Conservation (phyloP, 2,888 invertebrate species). For the Drosophila rellima region DNA sequence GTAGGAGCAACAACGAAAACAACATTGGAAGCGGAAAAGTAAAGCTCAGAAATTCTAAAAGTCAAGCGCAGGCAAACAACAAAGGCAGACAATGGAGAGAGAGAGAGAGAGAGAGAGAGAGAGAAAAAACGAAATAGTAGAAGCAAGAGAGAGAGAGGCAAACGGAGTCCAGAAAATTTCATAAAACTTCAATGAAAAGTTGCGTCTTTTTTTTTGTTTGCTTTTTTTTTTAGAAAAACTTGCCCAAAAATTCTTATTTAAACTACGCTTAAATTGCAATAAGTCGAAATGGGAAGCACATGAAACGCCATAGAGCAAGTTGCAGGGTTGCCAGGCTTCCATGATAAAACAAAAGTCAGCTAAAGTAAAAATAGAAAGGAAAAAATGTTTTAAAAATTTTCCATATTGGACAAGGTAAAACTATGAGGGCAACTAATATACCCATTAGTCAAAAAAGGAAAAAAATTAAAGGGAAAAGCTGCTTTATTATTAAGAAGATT, state of each 20-base stretch:
- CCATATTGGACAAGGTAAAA: conserved; percentile 37
- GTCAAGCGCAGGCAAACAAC: conserved; percentile 49
- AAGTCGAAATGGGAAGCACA: conserved; percentile 42
- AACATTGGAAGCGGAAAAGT: conserved; percentile 40
- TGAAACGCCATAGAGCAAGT: conserved; percentile 12
- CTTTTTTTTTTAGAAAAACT: conserved; percentile 40
- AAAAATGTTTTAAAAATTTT: conserved; percentile 36
- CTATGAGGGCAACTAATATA: background rate
- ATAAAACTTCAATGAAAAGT: conserved; percentile 72
- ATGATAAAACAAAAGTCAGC: conserved; percentile 64
- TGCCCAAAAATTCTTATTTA: conserved; percentile 71
- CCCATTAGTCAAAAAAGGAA: background rate
- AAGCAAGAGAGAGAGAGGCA: background rate
- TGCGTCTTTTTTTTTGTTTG: conserved; percentile 27
- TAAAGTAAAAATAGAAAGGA: conserved; percentile 38
- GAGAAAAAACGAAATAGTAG: background rate
- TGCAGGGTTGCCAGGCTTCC: conserved; percentile 40
- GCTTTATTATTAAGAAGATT: background rate
- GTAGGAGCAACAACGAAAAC: conserved; percentile 38
- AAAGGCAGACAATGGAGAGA: conserved; percentile 28
- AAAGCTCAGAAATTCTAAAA: conserved; percentile 54
- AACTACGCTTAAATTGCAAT: conserved; percentile 78
- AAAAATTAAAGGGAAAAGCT: background rate
- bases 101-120: background rate
- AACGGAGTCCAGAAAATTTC: conserved; percentile 59